Percentiles rank a stretch among this genome's conserved stretches.
These are phyloP conservation scores for Octodon degus DNA, from an alignment of 2,113 vertebrate species.

Conservation along the genomic window DNA sequence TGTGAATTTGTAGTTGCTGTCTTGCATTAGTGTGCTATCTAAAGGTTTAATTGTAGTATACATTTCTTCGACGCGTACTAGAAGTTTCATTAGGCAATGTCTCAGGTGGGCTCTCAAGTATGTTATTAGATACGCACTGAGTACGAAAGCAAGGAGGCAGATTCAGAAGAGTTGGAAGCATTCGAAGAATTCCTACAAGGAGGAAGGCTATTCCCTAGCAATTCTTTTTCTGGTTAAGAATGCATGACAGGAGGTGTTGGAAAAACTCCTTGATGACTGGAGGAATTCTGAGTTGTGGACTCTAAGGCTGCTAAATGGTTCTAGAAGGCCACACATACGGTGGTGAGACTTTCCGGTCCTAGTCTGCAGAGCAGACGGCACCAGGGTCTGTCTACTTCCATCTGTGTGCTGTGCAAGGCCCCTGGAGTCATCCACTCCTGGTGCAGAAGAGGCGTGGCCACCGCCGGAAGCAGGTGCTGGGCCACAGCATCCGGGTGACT, in stretches of 20 bases:
- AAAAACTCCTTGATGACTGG: conserved; percentile 46
- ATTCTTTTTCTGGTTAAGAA: conserved; percentile 58
- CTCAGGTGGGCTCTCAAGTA: conserved; percentile 67
- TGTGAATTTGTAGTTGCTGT: conserved; percentile 63
- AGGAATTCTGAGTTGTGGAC: conserved; percentile 4
- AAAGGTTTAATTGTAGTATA: conserved; percentile 77
- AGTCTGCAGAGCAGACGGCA: not conserved
- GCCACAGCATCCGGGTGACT: not conserved
- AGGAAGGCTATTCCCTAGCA: conserved; percentile 72
- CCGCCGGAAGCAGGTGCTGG: not conserved
- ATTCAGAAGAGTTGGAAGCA: conserved; percentile 54
- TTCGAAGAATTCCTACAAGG: conserved; percentile 76
- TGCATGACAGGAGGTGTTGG: conserved; percentile 63
- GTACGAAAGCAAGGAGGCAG: conserved; percentile 59
- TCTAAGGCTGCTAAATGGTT: not conserved
- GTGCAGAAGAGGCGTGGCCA: not conserved
- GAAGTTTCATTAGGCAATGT: conserved; percentile 75
- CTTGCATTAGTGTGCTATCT: conserved; percentile 68
- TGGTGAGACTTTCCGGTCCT: not conserved
- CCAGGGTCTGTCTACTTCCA: not conserved
- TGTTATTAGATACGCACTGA: conserved; percentile 65
- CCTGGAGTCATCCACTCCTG: not conserved
- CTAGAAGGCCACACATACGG: not conserved
- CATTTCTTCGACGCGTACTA: conserved; percentile 80
- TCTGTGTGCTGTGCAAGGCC: not conserved